Evolutionary conservation across 2,888 invertebrate genomes (phyloP).

Genomic region (Abrostola triplasia): DNA sequence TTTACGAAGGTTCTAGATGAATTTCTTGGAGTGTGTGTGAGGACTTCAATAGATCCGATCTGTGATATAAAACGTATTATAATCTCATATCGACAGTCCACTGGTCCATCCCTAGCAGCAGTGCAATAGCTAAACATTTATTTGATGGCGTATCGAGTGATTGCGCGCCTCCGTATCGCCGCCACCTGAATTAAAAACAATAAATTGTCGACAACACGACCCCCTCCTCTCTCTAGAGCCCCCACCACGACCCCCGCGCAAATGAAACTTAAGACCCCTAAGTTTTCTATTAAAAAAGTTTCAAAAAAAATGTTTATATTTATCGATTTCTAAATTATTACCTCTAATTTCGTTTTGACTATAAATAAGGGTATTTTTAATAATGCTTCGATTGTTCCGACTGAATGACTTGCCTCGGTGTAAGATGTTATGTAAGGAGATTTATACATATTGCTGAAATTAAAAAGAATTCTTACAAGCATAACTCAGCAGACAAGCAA

Average conservation of each 20-base stretch:
- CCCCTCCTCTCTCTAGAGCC: slow-evolving; percentile 5
- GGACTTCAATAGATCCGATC: no score
- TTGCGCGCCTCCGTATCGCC: slow-evolving; percentile 69
- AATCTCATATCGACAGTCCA: slow-evolving; percentile 22
- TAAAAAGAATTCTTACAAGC: no score
- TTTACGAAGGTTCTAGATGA: no score
- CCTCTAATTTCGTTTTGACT: slow-evolving; percentile 45
- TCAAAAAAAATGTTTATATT: slow-evolving; percentile 66
- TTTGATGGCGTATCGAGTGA: slow-evolving; percentile 76
- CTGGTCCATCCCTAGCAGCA: slow-evolving; percentile 46
- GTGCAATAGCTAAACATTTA: slow-evolving; percentile 76
- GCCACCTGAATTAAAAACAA: slow-evolving; percentile 84
- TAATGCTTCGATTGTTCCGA: slow-evolving; percentile 24
- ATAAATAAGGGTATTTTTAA: slow-evolving; percentile 47
- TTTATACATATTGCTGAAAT: no score
- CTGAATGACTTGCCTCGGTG: slow-evolving; percentile 12
- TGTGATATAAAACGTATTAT: background rate
- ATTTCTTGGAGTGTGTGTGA: no score
- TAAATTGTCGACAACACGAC: slow-evolving; percentile 72
- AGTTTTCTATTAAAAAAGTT: slow-evolving; percentile 82
- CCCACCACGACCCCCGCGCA: slow-evolving; percentile 30
- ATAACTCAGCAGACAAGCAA: no score
- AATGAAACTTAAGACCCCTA: slow-evolving; percentile 62
- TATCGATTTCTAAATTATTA: slow-evolving; percentile 61
- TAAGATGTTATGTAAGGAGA: no score